Base-by-base conservation (phyloP, 2,888 invertebrate genomes). In the Habroteleia sp. region DNA sequence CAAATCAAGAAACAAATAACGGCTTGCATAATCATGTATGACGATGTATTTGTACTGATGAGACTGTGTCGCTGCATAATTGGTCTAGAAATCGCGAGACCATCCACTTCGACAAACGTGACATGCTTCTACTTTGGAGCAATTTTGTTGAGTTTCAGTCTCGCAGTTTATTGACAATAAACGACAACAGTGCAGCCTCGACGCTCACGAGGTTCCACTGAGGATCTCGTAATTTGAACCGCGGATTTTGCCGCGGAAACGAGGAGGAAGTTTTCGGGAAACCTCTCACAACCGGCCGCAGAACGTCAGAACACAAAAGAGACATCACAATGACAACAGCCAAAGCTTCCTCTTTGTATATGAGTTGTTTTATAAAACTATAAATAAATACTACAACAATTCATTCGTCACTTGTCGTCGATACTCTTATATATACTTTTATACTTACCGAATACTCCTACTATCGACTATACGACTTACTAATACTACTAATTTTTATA, bases 321-420 rank as follows among this genome's bases (percentile, higher is more conserved):
- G 69, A 69, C 69, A 69, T 52, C 65, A 58, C 56, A 65, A 65
- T 33, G 65, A 74, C 74, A 74, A 63, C 56, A 65, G 46, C 62
- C 69, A 65, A 69, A 74, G 74, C 68, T 74, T 74, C 74, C 74
- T 74, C 74, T 74, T 69, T 74, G 74, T 69, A 74, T 50, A 69
- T 33, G 44, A 54, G 11, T 39, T 11, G 13, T 27, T 42, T 25
- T 8, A 44, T 10, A 37, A 48, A 11, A 46, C 48, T 27, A 7
- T 27, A 37, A 27, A 39, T 37, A 11, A 60, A 52, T 46, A 54
- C 44, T 52, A 50, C 42, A 46, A 68, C 68, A 68, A 56, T 20
- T 48, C 42, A 44, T 33, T 60, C 60, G 41, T 39, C 56, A 72
- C 63, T 42, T 35, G 10, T 44, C 48, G 60, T 60, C 37, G 41